Evolutionary conservation across 2,888 invertebrate species (phyloP), one percentile per base, ranked within the genome.

Genomic region (Zygogramma bicolorata): DNA sequence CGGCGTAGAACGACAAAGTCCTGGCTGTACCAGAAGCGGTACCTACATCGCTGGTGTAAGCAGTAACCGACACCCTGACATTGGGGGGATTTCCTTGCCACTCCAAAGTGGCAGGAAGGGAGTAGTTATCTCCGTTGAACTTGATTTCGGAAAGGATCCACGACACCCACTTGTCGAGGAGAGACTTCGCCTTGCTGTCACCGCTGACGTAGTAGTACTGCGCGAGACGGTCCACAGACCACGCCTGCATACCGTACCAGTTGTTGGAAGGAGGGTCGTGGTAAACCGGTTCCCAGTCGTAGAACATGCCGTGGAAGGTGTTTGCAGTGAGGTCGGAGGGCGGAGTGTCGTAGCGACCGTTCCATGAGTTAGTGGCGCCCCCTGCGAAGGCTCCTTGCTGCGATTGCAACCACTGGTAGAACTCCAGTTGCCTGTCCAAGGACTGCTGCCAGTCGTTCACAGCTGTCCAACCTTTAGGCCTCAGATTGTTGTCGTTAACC

Each of bases 201-300:
- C 78, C 79, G 59, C 75, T 77, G 10, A 76, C 77, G 68, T 80
- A 80, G 70, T 81, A 81, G 72, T 79, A 80, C 68, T 81, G 80
- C 10, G 80, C 80, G 34, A 80, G 70, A 62, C 80, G 72, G 57
- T 81, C 80, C 42, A 75, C 70, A 7, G 80, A 81, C 80, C 80
- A 81, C 10, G 80, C 68, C 72, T 80, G 80, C 80, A 81, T 81
- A 69, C 80, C 80, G 66, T 66, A 81, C 80, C 80, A 81, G 75
- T 77, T 79, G 77, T 81, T 81, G 42, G 80, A 81, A 67, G 80
- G 80, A 3, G 80, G 80, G 68, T 81, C 79, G 58, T 80, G 80
- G 69, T 80, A 80, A 7, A 79, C 79, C 20, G 80, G 80, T 70
- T 80, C 80, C 80, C 80, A 80, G 58, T 80, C 80, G 75, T 80